Evolutionary conservation across 2,113 vertebrate genomes (phyloP).

Genomic region (Chitala chitala): DNA sequence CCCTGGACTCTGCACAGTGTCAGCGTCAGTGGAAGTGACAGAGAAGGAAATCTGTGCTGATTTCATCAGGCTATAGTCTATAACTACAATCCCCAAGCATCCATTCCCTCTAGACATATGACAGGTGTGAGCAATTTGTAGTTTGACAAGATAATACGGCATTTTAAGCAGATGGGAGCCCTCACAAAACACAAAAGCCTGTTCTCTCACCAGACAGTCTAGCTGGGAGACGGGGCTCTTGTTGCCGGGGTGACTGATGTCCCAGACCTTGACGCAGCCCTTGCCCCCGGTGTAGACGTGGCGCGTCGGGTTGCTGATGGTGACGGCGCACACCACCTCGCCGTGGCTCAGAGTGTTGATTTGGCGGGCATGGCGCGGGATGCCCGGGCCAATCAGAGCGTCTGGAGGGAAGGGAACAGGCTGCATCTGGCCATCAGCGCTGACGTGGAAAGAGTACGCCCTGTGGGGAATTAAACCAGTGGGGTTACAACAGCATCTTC

Average conservation of each 20-base stretch:
- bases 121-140: not conserved
- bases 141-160: not conserved
- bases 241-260: conserved; percentile 91
- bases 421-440: conserved; percentile 90
- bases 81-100: not conserved
- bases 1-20: too few species aligned
- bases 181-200: not conserved
- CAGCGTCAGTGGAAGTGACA: not conserved
- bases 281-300: conserved; percentile 91
- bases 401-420: conserved; percentile 88
- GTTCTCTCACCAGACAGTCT: conserved; percentile 77
- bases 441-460: conserved; percentile 91
- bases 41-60: not conserved
- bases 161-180: not conserved
- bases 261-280: conserved; percentile 94
- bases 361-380: conserved; percentile 86
- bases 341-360: conserved; percentile 92
- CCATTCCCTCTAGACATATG: not conserved
- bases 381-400: conserved; percentile 84
- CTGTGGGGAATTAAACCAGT: conserved; percentile 36
- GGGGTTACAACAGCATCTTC: not conserved
- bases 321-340: conserved; percentile 88
- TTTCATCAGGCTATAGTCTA: not conserved
- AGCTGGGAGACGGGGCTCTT: conserved; percentile 94
- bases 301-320: conserved; percentile 89